phyloP scores from a whole-genome alignment of 2,797 vertebrate species.

The Diglossa cyanea region DNA sequence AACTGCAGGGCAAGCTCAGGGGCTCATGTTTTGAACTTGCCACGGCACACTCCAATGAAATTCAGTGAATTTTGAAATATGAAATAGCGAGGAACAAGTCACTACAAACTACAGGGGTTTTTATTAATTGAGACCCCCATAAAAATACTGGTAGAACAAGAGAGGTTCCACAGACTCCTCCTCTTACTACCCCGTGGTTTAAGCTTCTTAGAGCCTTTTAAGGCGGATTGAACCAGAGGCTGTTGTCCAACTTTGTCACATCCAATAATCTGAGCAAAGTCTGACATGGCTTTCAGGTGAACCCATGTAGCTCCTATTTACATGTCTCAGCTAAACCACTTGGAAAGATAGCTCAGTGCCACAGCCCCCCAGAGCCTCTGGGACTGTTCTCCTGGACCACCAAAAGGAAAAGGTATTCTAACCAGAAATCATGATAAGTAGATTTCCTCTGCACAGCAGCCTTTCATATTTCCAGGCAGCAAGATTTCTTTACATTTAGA shows the following conservation, averaged over 20 bases:
- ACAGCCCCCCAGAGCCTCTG: background rate
- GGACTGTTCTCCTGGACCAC: background rate
- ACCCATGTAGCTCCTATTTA: conserved; percentile 46
- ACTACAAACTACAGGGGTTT: background rate
- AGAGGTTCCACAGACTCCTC: conserved; percentile 22
- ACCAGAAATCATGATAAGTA: background rate
- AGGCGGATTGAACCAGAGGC: conserved; percentile 53
- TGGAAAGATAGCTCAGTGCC: background rate
- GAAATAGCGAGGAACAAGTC: background rate
- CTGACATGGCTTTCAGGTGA: conserved; percentile 67
- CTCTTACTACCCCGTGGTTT: conserved; percentile 40
- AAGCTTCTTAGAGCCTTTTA: conserved; percentile 62
- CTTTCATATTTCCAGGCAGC: background rate
- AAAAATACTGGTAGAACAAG: background rate
- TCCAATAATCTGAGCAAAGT: conserved; percentile 37
- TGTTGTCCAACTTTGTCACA: conserved; percentile 68
- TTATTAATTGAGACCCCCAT: background rate
- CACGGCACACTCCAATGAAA: rapidly evolving
- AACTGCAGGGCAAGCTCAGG: background rate
- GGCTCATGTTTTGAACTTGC: rapidly evolving
- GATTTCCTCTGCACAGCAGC: background rate
- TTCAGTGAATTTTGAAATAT: background rate
- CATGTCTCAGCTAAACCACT: conserved; percentile 3
- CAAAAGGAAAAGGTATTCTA: background rate
- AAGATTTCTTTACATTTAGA: background rate